phyloP scores from a whole-genome alignment of 2,888 invertebrate genomes.

The Lordiphosa andalusiaca region DNA sequence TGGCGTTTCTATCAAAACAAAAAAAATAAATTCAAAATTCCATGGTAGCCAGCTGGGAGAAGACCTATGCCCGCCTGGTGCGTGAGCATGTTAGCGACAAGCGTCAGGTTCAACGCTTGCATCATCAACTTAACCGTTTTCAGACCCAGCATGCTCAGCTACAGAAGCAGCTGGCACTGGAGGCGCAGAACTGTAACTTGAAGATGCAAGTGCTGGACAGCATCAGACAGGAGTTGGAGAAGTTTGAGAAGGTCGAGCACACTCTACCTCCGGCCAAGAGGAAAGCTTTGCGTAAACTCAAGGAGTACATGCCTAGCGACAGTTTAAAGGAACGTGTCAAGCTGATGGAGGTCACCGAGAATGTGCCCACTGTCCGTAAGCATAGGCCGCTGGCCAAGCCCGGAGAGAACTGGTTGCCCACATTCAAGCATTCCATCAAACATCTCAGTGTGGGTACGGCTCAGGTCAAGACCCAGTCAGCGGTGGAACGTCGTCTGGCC shows the following conservation, averaged over 20 bases:
- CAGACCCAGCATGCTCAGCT: background rate
- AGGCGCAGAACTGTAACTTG: background rate
- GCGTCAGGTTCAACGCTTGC: conserved; percentile 1
- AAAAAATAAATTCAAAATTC: background rate
- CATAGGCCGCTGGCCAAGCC: background rate
- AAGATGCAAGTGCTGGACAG: conserved; percentile 7
- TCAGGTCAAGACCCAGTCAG: background rate
- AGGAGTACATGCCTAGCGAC: conserved; percentile 6
- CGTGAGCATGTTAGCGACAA: conserved; percentile 11
- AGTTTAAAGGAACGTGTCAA: conserved; percentile 20
- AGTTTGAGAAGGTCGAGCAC: background rate
- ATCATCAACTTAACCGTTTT: conserved; percentile 9
- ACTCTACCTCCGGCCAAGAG: background rate
- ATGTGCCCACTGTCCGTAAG: background rate
- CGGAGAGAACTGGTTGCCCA: background rate
- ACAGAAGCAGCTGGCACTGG: conserved; percentile 11
- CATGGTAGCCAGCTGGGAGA: conserved; percentile 22
- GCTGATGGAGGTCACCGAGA: conserved; percentile 38
- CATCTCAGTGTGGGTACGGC: background rate
- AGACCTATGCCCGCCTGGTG: conserved; percentile 4
- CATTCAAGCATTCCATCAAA: background rate
- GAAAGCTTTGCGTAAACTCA: conserved; percentile 4
- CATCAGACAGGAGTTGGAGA: conserved; percentile 5
- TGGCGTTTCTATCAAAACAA: conserved; percentile 15
- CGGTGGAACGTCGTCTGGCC: conserved; percentile 4